A percentile compares a stretch with the other conserved stretches of the same genome.
Evolutionary conservation across 2,797 vertebrate genomes (phyloP).

Genomic region (Paguma larvata): DNA sequence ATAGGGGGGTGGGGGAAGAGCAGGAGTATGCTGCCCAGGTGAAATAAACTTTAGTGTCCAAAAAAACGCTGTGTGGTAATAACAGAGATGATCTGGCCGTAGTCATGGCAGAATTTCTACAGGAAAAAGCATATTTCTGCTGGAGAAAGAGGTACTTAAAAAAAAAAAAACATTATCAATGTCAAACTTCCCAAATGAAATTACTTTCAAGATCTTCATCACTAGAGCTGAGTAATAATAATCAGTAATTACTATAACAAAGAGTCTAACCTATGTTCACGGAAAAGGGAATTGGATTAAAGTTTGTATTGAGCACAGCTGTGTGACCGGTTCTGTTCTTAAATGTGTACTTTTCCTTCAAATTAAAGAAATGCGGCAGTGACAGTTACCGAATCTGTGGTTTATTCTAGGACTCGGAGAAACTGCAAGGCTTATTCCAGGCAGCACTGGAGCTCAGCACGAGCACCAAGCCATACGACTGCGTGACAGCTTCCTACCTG

Average conservation of each 20-base stretch:
- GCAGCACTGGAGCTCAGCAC: constrained; percentile 94
- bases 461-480: constrained; percentile 97
- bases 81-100: background rate
- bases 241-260: background rate
- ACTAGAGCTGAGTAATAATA: constrained; percentile 22
- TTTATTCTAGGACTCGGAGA: constrained; percentile 82
- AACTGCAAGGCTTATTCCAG: constrained; percentile 89
- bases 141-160: background rate
- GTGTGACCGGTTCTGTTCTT: constrained; percentile 3
- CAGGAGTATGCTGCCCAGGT: background rate
- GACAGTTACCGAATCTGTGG: background rate
- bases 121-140: constrained; percentile 28
- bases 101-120: background rate
- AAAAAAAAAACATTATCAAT: background rate
- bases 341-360: background rate
- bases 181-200: constrained; percentile 24
- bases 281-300: background rate
- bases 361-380: background rate
- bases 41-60: background rate
- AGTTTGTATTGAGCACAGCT: background rate
- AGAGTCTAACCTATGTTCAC: background rate
- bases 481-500: constrained; percentile 95
- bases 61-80: background rate
- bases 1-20: background rate
- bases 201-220: constrained; percentile 23